A percentile compares a stretch with the other conserved stretches of the same genome.
Conservation (phyloP, 2,888 invertebrate genomes). For the Kuschelorhynchus macadamiae region DNA sequence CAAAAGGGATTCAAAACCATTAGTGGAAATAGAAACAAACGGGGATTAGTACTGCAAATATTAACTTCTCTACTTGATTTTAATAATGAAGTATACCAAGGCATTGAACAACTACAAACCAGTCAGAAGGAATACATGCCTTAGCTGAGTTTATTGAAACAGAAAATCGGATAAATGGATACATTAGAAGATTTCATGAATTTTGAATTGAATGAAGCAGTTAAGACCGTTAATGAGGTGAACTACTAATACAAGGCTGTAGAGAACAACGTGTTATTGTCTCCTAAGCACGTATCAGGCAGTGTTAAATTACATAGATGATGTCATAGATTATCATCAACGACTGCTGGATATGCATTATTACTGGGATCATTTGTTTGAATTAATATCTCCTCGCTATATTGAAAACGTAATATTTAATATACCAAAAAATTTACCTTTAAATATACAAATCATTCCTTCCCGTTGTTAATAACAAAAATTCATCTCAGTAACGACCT, state of each 20-base stretch:
- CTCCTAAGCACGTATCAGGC: neutral
- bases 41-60: no score
- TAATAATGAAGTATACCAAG: no score
- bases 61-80: no score
- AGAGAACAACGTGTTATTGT: slow-evolving; percentile 5
- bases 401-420: neutral
- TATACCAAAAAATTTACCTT: neutral
- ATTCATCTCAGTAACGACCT: neutral
- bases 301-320: neutral
- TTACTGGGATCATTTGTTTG: neutral
- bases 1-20: no score
- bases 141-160: no score
- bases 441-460: neutral
- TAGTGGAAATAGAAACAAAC: no score
- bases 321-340: neutral
- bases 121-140: no score
- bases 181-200: no score
- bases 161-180: no score
- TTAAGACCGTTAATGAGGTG: slow-evolving; percentile 11
- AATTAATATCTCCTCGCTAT: neutral
- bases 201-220: neutral
- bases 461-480: neutral
- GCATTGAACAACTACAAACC: no score
- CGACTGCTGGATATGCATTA: neutral
- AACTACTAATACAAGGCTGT: neutral